Conservation (phyloP, 2,888 invertebrate species). For the Alentia gelatinosa region DNA sequence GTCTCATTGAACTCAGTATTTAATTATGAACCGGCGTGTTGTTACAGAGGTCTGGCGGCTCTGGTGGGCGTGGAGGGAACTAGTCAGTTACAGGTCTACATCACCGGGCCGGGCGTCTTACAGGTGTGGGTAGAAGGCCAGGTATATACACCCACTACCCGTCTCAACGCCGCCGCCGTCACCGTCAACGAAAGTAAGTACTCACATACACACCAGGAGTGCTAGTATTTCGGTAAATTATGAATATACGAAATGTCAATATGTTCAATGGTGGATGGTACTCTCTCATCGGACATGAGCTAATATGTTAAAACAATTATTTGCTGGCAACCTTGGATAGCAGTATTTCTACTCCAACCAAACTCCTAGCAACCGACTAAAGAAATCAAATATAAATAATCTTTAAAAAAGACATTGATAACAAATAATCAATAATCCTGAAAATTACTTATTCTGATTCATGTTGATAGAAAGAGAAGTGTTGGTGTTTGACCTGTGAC, state of each 20-base stretch:
- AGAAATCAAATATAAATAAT: background rate
- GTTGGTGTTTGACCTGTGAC: background rate
- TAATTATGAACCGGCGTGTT: no score
- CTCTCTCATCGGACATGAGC: no score
- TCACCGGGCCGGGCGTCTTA: background rate
- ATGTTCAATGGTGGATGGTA: no score
- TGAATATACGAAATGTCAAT: no score
- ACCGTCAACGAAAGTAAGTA: background rate
- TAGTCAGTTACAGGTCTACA: conserved; percentile 29
- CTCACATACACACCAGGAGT: no score
- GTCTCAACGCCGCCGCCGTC: background rate
- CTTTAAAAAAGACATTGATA: background rate
- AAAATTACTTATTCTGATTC: no score
- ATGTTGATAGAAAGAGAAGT: background rate
- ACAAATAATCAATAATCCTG: background rate
- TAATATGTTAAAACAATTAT: no score
- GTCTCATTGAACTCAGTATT: no score
- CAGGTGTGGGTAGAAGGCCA: background rate
- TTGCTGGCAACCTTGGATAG: no score
- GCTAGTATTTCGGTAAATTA: no score
- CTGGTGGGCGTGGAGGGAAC: background rate
- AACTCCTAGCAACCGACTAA: no score
- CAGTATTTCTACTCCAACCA: no score
- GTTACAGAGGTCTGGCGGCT: conserved; percentile 4
- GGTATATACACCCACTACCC: background rate